These are phyloP conservation scores for Diploptera punctata DNA, from an alignment of 2,888 invertebrate species.

Conservation along the genomic window DNA sequence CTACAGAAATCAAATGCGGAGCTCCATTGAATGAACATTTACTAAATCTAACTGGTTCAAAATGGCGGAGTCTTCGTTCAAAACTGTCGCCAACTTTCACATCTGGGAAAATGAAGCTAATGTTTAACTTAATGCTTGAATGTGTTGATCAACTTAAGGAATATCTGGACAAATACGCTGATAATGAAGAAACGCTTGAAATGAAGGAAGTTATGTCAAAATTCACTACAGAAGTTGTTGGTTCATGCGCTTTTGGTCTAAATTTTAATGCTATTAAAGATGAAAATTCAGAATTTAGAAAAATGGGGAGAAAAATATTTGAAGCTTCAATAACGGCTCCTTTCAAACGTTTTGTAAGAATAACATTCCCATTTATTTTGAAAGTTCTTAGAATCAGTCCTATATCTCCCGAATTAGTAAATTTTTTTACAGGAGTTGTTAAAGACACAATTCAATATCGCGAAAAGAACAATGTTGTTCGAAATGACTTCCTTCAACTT, in stretches of 20 bases:
- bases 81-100: conserved; percentile 50
- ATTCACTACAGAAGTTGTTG: not conserved
- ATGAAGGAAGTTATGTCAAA: not conserved
- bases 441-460: conserved; percentile 47
- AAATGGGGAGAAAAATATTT: conserved; percentile 40
- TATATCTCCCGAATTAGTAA: conserved; percentile 46
- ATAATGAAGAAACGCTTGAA: conserved; percentile 35
- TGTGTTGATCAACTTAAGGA: conserved; percentile 42
- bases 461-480: conserved; percentile 44
- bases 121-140: not conserved
- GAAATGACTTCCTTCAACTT: conserved; percentile 62
- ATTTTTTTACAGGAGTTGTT: conserved; percentile 56
- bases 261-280: not conserved
- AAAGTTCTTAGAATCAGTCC: not conserved
- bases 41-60: not conserved
- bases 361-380: not conserved
- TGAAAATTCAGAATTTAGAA: not conserved
- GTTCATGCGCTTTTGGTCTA: not conserved
- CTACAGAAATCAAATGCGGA: too few species aligned
- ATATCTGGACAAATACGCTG: conserved; percentile 37
- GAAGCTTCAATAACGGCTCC: conserved; percentile 47
- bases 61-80: conserved; percentile 16
- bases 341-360: conserved; percentile 48
- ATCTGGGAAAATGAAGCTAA: conserved; percentile 44
- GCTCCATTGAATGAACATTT: conserved; percentile 44